Evolutionary conservation across 2,113 vertebrate species (phyloP), one percentile per base, ranked within the genome.

Genomic region (Panthera tigris): DNA sequence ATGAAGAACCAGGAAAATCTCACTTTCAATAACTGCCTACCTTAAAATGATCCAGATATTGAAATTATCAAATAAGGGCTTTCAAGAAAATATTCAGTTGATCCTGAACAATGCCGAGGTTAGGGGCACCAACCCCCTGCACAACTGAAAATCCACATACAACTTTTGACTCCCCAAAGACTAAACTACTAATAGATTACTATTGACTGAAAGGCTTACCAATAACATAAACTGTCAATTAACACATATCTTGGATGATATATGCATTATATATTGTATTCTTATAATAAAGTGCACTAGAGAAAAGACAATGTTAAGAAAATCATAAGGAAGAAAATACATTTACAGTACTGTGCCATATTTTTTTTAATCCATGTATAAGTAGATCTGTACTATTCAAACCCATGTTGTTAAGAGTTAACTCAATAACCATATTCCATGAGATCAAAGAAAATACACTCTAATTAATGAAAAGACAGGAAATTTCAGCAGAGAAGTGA

Each of bases 1-100:
- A 76, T 45, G 45, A 95, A 76, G 86, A 74, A 95, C 33, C 39
- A 29, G 45, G 76, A 82, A 91, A 91, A 87, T 78, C 48, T 82
- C 23, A 85, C 21, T 48, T 10, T 29, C 25, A 48, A 27, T 61
- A 71, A 90, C 31, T 13, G 45, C 25, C 45, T 36, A 39, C 12
- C 1, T 16, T n/a, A 61, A 76, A 19, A 69, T 31, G 29, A 63
- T 31, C 29, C 18, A 78, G 68, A 45, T 83, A 29, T n/a, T 39
- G 23, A n/a, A 63, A 78, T 78, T 25, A 83, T 48, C 57, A 82
- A 48, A 21, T 5, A 48, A 55, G 14, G 33, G 25, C 74, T 91
- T 91, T 78, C 79, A 91, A 82, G 39, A 36, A 78, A 9, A 27
- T 50, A 23, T 52, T 95, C 7, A 78, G 41, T 31, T 78, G 74